Evolutionary conservation across 2,888 invertebrate species (phyloP).

Genomic region (Plemyria rubiginata): DNA sequence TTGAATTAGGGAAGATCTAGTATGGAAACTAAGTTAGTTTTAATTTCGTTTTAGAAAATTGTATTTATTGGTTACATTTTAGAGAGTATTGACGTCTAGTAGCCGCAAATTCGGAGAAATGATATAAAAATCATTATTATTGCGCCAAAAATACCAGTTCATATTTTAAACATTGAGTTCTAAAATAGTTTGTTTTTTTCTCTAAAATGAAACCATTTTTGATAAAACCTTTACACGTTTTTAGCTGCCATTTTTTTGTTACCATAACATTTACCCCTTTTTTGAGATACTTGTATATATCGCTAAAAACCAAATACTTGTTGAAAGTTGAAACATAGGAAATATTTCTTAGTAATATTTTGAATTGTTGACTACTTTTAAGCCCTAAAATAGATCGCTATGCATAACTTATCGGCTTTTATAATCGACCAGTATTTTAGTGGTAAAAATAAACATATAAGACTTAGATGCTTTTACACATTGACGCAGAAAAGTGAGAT

Average conservation of each 20-base stretch:
- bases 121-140: background rate
- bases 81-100: conserved; percentile 25
- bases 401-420: conserved; percentile 54
- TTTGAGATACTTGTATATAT: conserved; percentile 57
- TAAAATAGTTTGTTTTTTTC: conserved; percentile 13
- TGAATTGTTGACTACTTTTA: conserved; percentile 82
- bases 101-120: background rate
- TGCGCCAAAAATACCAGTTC: background rate
- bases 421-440: conserved; percentile 63
- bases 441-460: conserved; percentile 31
- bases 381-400: conserved; percentile 65
- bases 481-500: conserved; percentile 18
- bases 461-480: conserved; percentile 33
- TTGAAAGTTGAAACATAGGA: conserved; percentile 45
- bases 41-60: conserved; percentile 49
- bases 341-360: conserved; percentile 72
- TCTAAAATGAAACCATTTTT: conserved; percentile 65
- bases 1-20: conserved; percentile 8
- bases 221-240: conserved; percentile 79
- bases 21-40: conserved; percentile 21
- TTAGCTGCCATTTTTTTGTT: conserved; percentile 68
- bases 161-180: background rate
- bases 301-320: conserved; percentile 43
- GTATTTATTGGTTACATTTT: conserved; percentile 54
- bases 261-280: conserved; percentile 70